These are phyloP conservation scores for Drosophila cognata DNA, from an alignment of 2,888 invertebrate species.

Conservation along the genomic window DNA sequence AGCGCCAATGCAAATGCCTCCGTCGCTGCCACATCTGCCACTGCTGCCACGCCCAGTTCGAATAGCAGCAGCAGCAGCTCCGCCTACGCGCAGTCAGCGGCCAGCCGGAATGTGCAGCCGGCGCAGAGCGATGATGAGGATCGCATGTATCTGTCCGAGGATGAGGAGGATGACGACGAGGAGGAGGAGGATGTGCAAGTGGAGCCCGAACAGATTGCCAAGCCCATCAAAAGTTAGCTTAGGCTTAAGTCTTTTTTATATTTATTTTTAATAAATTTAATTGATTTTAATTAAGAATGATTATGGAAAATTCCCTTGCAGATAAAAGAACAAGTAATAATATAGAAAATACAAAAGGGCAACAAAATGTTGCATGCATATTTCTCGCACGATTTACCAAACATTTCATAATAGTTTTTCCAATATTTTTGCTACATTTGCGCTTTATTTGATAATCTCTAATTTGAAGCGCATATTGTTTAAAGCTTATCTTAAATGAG, in stretches of 20 bases:
- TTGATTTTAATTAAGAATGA: constrained; percentile 8
- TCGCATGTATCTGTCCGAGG: constrained; percentile 69
- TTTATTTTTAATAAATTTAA: constrained; percentile 53
- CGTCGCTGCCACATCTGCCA: neutral
- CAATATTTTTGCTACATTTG: neutral
- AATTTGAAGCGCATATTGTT: neutral
- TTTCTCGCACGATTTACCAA: neutral
- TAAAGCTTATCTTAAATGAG: neutral
- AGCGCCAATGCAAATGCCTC: constrained; percentile 23
- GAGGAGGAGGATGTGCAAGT: constrained; percentile 41
- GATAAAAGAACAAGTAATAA: neutral
- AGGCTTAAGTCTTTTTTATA: constrained; percentile 16
- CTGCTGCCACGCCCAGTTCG: constrained; percentile 36
- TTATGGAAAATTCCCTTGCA: neutral
- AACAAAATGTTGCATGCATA: neutral
- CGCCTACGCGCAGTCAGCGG: constrained; percentile 1
- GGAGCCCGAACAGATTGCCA: neutral
- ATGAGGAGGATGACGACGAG: constrained; percentile 61
- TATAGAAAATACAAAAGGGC: neutral
- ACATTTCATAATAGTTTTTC: neutral
- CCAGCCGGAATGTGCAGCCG: constrained; percentile 29
- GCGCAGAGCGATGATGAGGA: constrained; percentile 69
- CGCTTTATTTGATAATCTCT: neutral
- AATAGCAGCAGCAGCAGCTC: constrained; percentile 31
- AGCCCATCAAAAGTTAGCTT: constrained; percentile 38